phyloP scores from a whole-genome alignment of 2,888 invertebrate species.

The Hyalella azteca region DNA sequence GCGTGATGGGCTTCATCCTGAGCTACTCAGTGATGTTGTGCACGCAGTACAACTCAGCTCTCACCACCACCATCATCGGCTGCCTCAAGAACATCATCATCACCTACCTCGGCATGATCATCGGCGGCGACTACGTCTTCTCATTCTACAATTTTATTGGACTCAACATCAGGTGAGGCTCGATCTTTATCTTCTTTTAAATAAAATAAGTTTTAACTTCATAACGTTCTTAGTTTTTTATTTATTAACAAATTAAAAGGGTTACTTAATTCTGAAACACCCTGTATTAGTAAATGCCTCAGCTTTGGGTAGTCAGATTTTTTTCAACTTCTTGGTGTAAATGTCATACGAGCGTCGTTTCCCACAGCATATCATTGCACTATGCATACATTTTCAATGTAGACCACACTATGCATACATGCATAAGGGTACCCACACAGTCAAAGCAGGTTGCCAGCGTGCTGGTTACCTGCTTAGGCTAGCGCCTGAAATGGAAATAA shows the following conservation, averaged over 20 bases:
- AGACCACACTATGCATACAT: too few species aligned
- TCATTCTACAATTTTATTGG: conserved; percentile 93
- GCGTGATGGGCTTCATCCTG: conserved; percentile 94
- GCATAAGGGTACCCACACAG: not conserved
- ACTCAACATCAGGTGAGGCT: conserved; percentile 76
- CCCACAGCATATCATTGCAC: too few species aligned
- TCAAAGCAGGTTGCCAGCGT: too few species aligned
- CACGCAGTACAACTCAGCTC: conserved; percentile 95
- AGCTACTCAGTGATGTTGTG: conserved; percentile 95
- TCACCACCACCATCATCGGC: conserved; percentile 97
- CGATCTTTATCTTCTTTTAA: not conserved
- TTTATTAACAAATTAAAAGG: too few species aligned
- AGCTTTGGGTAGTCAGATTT: too few species aligned
- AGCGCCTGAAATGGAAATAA: too few species aligned
- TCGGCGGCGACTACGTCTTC: conserved; percentile 97
- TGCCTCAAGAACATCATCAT: conserved; percentile 97
- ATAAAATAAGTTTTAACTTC: not conserved
- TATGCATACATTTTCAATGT: too few species aligned
- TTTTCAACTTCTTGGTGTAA: too few species aligned
- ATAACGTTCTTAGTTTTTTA: not conserved
- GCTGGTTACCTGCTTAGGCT: too few species aligned
- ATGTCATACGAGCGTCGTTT: too few species aligned
- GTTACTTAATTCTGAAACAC: too few species aligned
- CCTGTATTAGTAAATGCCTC: too few species aligned
- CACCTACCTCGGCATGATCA: conserved; percentile 96